phyloP scores from a whole-genome alignment of 2,113 vertebrate species.

The Callopanchax toddi region DNA sequence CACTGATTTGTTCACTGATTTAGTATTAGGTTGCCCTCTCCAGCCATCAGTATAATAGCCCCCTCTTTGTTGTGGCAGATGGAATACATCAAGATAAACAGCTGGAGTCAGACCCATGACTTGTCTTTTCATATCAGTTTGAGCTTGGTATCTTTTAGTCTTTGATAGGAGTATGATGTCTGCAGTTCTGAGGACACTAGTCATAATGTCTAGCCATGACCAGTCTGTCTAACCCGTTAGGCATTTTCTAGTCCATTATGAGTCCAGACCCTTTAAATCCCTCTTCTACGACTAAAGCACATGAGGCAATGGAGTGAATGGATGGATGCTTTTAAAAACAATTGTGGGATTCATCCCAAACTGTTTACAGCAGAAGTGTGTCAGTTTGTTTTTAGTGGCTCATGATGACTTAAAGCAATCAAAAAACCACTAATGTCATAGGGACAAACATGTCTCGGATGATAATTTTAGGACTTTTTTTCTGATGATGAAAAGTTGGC shows the following conservation, averaged over 20 bases:
- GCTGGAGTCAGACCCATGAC: constrained; percentile 9
- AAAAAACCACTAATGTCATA: not conserved
- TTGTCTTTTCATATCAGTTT: constrained; percentile 24
- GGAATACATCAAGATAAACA: constrained; percentile 46
- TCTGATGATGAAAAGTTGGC: not conserved
- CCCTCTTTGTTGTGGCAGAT: constrained; percentile 40
- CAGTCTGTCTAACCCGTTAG: constrained; percentile 22
- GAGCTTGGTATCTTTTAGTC: constrained; percentile 15
- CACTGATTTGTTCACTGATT: constrained; percentile 26
- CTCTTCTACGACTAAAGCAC: not conserved
- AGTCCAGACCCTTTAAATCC: not conserved
- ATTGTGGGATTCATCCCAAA: constrained; percentile 1
- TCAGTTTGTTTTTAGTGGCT: too few relatives aligned
- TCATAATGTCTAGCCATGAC: constrained; percentile 28
- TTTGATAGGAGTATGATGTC: constrained; percentile 32
- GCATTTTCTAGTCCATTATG: constrained; percentile 26
- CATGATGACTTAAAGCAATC: not conserved
- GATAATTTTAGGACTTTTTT: not conserved
- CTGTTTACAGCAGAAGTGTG: not conserved
- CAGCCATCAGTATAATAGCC: constrained; percentile 24
- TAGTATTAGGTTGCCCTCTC: constrained; percentile 38
- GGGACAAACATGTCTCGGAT: not conserved
- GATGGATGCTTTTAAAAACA: not conserved
- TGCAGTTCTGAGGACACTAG: constrained; percentile 20
- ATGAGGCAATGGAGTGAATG: constrained; percentile 14